Base-by-base conservation (phyloP, 2,888 invertebrate genomes). In the Epiblema foenella region DNA sequence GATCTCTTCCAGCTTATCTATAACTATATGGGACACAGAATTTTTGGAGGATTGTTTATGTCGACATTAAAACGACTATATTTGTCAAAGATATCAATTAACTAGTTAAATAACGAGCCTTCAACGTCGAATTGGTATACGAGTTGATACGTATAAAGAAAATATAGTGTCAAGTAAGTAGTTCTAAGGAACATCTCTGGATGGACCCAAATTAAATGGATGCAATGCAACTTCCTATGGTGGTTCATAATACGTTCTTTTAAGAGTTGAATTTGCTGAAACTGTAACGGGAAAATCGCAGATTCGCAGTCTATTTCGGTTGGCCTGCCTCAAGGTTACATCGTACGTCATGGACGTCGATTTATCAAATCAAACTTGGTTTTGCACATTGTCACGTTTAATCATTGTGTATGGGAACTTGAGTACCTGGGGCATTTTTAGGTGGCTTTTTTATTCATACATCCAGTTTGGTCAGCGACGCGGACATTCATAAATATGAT, bases 231-330 rank as follows among this genome's bases (percentile, higher is more conserved):
- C n/a, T n/a, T n/a, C n/a, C n/a, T n/a, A 46, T n/a, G 8, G n/a
- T 51, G 18, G 18, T 18, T 8, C 17, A 51, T 18, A 51, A 51
- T 18, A 10, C 51, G 18, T 51, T 18, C 51, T 7, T 17, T 5
- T 3, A 17, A 18, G 37, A 17, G 18, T 39, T 56, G n/a, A 62
- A 62, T 57, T 20, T 60, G 29, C 57, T 51, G 51, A 58, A 64
- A 63, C 33, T 37, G 42, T 52, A 52, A 11, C 15, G 37, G 18
- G 17, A 37, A 71, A 73, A 74, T 72, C 71, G 73, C 68, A 69
- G 63, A 75, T 73, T 76, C 70, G 73, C 74, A 74, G 75, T 80
- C 81, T 83, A 83, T 83, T 84, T 82, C 73, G 63, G 78, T 76
- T 59, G 0, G 20, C 17, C 52, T 18, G 46, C 29, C 60, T 68